Evolutionary conservation across 2,888 invertebrate genomes (phyloP).

Genomic region (Diplazon laetatorius): DNA sequence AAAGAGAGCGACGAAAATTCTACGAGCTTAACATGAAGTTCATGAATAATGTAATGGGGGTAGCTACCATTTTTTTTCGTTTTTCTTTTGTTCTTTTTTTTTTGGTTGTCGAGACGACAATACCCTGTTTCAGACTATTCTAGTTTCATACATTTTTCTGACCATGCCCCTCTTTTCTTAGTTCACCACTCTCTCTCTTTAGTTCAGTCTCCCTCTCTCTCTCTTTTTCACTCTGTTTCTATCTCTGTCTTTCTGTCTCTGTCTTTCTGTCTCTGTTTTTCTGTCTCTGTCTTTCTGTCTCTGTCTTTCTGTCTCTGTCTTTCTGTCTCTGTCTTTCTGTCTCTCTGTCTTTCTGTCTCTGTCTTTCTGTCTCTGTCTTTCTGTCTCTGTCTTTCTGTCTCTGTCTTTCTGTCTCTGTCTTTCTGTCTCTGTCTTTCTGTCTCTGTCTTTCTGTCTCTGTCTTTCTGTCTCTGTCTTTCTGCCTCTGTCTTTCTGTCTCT

Average conservation of each 20-base stretch:
- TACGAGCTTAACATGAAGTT: slow-evolving; percentile 57
- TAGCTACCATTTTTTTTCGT: slow-evolving; percentile 70
- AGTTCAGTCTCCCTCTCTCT: slow-evolving; percentile 34
- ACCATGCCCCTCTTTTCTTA: slow-evolving; percentile 20
- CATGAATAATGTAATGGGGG: slow-evolving; percentile 78
- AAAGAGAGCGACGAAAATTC: slow-evolving; percentile 44
- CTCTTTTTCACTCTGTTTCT: slow-evolving; percentile 20
- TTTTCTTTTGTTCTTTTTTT: slow-evolving; percentile 49
- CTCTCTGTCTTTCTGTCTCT: not conserved
- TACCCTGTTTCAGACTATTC: slow-evolving; percentile 10
- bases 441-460: too few relatives aligned
- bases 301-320: slow-evolving; percentile 31
- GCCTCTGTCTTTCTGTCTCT: too few relatives aligned
- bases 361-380: slow-evolving; percentile 31
- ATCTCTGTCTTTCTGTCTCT: slow-evolving; percentile 27
- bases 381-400: too few relatives aligned
- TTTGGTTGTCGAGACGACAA: slow-evolving; percentile 54
- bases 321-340: slow-evolving; percentile 21
- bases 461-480: slow-evolving; percentile 37
- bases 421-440: slow-evolving; percentile 26
- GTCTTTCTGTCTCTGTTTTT: slow-evolving; percentile 50
- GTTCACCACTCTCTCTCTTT: too few relatives aligned
- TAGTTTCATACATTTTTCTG: slow-evolving; percentile 18
- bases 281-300: too few relatives aligned
- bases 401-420: slow-evolving; percentile 24